These are phyloP conservation scores for Brachyistius frenatus DNA, from an alignment of 2,113 vertebrate genomes.

Conservation along the genomic window DNA sequence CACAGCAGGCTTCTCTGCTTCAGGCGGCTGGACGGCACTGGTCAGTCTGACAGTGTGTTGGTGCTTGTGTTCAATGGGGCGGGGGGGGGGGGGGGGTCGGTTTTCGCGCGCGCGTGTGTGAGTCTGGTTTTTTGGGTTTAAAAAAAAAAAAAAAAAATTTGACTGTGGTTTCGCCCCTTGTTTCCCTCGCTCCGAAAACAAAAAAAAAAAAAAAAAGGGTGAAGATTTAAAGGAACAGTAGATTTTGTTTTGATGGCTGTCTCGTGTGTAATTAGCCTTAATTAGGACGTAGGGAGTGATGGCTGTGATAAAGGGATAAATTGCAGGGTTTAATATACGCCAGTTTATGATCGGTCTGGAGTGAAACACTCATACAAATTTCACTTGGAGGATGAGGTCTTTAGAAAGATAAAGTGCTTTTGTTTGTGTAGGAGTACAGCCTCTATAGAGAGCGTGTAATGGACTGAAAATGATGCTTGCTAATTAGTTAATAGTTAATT, in stretches of 20 bases:
- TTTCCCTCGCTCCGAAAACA: constrained; percentile 54
- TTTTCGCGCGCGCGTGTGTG: background rate
- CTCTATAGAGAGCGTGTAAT: no score
- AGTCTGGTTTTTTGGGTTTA: background rate
- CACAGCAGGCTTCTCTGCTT: constrained; percentile 50
- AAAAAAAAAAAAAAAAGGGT: constrained; percentile 24
- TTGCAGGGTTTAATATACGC: constrained; percentile 5
- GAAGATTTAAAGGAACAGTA: constrained; percentile 77
- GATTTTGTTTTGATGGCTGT: constrained; percentile 57
- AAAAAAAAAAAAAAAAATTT: no score
- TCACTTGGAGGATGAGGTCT: no score
- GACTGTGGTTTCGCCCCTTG: constrained; percentile 24
- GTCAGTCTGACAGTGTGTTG: constrained; percentile 33
- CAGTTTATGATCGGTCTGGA: constrained; percentile 26
- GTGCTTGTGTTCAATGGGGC: constrained; percentile 28
- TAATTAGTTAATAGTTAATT: no score
- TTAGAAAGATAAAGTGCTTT: no score
- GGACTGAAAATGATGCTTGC: no score
- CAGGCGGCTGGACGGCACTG: constrained; percentile 45
- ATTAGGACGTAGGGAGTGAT: constrained; percentile 18
- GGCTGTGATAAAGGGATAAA: constrained; percentile 15
- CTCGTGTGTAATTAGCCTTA: constrained; percentile 55
- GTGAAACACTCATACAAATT: background rate
- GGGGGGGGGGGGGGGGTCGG: background rate
- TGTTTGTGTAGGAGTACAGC: no score